Evolutionary conservation across 2,888 invertebrate species (phyloP), one percentile per base, ranked within the genome.

Genomic region (Ligdia adustata): DNA sequence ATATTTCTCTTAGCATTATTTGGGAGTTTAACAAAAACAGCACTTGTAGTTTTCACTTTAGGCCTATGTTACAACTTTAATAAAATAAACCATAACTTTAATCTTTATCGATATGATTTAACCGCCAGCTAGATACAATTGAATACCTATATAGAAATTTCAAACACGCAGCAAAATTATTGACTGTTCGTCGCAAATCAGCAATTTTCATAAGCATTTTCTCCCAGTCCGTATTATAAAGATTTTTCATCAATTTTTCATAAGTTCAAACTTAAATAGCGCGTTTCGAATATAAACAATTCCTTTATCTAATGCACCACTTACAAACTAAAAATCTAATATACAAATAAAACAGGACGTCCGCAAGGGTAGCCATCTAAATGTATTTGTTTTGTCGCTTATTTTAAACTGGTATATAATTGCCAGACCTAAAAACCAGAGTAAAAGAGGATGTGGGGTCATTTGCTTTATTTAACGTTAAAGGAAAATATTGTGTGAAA

Each of bases 11-110:
- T 86, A 85, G 70, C 75, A 71, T 70, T 81, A 81, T 69, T 80
- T 79, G 72, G 72, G 75, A 68, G 81, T 82, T 79, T 79, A 85
- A 86, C 83, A 80, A 76, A 79, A 80, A 80, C 74, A 71, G 64
- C 71, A 65, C 66, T 69, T 66, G 72, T 66, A 66, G 53, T 69
- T 71, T 78, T 77, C 78, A 81, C 74, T 75, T 79, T 82, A 82
- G 78, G 79, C 82, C 82, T 46, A 24, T 18, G 29, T 39, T 46
- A 35, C 20, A 46, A 52, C 45, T 57, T 58, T 64, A 72, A 75
- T 76, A 79, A 75, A n/a, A 77, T 74, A 73, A 54, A 48, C 22
- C 22, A 11, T 33, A 46, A 57, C 58, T 66, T 39, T 22, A 4
- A 20, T 3, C 9, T 6, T 13, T 42, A 31, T 52, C 45, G 27